phyloP scores from a whole-genome alignment of 2,888 invertebrate genomes.

The Hesperia comma region DNA sequence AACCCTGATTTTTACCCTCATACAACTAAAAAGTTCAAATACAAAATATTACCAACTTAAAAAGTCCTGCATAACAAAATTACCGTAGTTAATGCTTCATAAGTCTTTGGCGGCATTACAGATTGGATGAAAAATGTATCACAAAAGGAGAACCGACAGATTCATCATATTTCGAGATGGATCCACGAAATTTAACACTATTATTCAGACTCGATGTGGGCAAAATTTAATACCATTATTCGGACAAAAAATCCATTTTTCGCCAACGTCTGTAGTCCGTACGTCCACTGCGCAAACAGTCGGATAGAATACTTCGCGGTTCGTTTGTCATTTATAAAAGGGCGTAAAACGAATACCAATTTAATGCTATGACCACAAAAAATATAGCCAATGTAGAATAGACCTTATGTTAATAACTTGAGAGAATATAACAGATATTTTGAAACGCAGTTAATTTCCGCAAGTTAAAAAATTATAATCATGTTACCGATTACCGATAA shows the following conservation, averaged over 20 bases:
- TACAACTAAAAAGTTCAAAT: not conserved
- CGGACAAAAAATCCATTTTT: conserved; percentile 58
- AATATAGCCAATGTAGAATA: conserved; percentile 40
- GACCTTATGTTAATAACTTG: conserved; percentile 42
- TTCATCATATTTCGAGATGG: conserved; percentile 72
- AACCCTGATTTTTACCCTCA: too few species aligned
- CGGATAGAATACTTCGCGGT: conserved; percentile 74
- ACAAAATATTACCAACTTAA: not conserved
- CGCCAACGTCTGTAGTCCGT: conserved; percentile 76
- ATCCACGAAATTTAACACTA: conserved; percentile 80
- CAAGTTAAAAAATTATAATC: conserved; percentile 66
- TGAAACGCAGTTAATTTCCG: conserved; percentile 25
- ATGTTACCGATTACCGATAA: conserved; percentile 58
- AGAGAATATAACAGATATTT: conserved; percentile 35
- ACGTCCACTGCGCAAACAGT: conserved; percentile 77
- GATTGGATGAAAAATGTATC: conserved; percentile 42
- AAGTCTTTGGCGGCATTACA: conserved; percentile 9
- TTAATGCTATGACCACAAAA: conserved; percentile 29
- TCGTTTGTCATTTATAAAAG: conserved; percentile 70
- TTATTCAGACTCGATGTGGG: conserved; percentile 65
- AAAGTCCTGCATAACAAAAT: not conserved
- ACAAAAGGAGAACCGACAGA: conserved; percentile 68
- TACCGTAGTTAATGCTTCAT: conserved; percentile 7
- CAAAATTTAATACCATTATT: conserved; percentile 74
- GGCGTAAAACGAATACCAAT: conserved; percentile 56